Conservation (phyloP, 2,797 vertebrate species). For the Adrianichthys oophorus region DNA sequence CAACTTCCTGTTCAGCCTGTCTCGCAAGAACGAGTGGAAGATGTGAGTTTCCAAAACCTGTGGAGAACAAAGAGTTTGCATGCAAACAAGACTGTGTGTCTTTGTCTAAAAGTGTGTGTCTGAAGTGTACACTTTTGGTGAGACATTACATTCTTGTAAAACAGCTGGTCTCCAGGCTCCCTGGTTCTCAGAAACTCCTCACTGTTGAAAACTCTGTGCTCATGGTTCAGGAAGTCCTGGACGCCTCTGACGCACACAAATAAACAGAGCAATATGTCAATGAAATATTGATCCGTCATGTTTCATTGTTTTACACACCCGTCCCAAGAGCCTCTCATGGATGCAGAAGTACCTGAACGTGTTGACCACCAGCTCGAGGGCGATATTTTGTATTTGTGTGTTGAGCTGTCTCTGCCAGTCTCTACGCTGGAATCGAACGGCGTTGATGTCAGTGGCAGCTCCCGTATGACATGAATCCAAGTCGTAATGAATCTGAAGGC, state of each 20-base stretch:
- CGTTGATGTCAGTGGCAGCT: constrained; percentile 77
- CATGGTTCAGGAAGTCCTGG: constrained; percentile 90
- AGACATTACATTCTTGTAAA: constrained; percentile 87
- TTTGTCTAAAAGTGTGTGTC: not conserved
- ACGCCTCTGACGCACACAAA: constrained; percentile 79
- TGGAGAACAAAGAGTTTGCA: not conserved
- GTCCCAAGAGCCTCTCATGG: not conserved
- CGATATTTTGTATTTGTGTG: constrained; percentile 82
- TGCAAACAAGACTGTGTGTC: not conserved
- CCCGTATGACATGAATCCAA: constrained; percentile 83
- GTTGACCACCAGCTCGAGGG: constrained; percentile 88
- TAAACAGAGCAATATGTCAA: not conserved
- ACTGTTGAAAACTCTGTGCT: constrained; percentile 95
- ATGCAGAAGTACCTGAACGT: constrained; percentile 84
- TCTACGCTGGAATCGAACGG: constrained; percentile 74
- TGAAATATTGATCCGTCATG: not conserved
- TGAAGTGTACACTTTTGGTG: too few species aligned
- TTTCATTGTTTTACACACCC: not conserved
- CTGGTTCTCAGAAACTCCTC: constrained; percentile 92
- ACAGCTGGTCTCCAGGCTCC: constrained; percentile 80
- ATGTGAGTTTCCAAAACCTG: constrained; percentile 94
- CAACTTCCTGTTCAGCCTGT: constrained; percentile 87
- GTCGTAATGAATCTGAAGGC: constrained; percentile 89
- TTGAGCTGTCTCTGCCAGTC: constrained; percentile 89
- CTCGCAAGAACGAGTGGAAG: constrained; percentile 93